phyloP scores from a whole-genome alignment of 2,797 vertebrate species.

The Rhynchonycteris naso region DNA sequence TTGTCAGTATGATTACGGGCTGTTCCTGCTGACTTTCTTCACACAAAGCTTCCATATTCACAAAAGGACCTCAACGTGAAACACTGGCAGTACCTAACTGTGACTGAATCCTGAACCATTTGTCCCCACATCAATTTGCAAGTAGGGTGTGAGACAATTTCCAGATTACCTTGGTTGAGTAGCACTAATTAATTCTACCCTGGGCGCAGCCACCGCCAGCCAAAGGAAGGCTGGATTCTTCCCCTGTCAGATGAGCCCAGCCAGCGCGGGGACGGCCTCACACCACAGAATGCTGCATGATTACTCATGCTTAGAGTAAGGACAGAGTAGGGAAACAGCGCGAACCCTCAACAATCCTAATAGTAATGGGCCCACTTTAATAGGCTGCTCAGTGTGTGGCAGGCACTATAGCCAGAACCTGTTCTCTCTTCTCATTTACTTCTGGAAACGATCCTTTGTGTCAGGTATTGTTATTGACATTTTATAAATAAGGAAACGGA shows the following conservation, averaged over 20 bases:
- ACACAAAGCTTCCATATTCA: background rate
- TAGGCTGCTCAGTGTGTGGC: background rate
- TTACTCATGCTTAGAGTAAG: background rate
- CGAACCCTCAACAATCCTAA: background rate
- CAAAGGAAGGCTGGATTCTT: background rate
- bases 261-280: background rate
- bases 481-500: constrained; percentile 29
- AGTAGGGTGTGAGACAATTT: constrained; percentile 51
- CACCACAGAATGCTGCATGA: background rate
- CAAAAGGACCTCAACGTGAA: constrained; percentile 32
- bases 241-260: background rate
- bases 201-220: background rate
- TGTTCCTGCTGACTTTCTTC: background rate
- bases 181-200: constrained; percentile 59
- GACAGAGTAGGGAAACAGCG: background rate
- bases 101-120: constrained; percentile 44
- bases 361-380: background rate
- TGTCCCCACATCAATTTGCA: constrained; percentile 45
- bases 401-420: background rate
- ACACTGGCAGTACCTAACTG: background rate
- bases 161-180: constrained; percentile 31
- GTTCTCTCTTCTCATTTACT: background rate
- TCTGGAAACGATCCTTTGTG: background rate
- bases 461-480: background rate
- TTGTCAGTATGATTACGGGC: constrained; percentile 41